Evolutionary conservation across 2,113 vertebrate species (phyloP), one percentile per base, ranked within the genome.

Genomic region (Mesocricetus auratus): DNA sequence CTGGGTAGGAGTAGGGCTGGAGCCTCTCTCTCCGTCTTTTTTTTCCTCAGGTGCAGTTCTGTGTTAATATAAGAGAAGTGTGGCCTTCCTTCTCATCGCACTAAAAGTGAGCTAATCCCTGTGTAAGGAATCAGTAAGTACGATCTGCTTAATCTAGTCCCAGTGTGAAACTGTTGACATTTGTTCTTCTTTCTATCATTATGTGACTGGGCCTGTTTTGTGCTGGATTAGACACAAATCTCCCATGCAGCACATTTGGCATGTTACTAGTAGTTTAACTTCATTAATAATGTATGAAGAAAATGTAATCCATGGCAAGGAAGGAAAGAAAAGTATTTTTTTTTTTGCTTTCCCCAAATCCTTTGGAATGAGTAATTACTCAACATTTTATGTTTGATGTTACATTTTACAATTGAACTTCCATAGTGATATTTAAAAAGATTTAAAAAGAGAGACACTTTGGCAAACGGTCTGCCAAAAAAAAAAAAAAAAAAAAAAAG

Each of bases 261-360:
- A 99, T 99, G 99, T 99, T 99, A 99, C 99, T 99, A 99, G 99
- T 99, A 99, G 99, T 99, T 99, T 99, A 99, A 99, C 99, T 99
- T 99, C 99, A 99, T 99, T 99, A 99, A 99, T 99, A 99, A 99
- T 99, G 99, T 99, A 99, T 99, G 99, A 99, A 99, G 99, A 99
- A 99, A 99, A 99, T 99, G 99, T 99, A 99, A 99, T 99, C 99
- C 99, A 99, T 86, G 98, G 99, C 98, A 98, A 98, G 98, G 98
- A 98, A 99, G 98, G 98, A 98, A 98, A 99, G 98, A 98, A 98
- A 98, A 98, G 97, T 98, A 97, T 97, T 97, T 98, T 98, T 98
- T 96, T 97, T 97, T 97, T 97, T 97, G 96, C 94, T 98, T 97
- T 98, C 97, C 98, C 97, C 98, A 99, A 98, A 98, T 99, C 98